These are phyloP conservation scores for Myiagra hebetior DNA, from an alignment of 2,113 vertebrate genomes.

Conservation along the genomic window DNA sequence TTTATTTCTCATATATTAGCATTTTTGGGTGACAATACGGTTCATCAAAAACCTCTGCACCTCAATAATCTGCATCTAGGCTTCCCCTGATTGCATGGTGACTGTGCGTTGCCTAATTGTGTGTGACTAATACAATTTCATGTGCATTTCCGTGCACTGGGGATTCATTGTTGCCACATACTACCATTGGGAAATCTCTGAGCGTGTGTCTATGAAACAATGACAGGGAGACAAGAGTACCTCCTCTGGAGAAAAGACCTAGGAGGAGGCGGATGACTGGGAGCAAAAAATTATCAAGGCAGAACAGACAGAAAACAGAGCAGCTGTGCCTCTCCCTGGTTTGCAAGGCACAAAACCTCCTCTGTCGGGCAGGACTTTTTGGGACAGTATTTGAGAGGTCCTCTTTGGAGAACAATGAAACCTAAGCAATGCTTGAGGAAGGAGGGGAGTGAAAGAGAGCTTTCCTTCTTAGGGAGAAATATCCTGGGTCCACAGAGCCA, in stretches of 20 bases:
- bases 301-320: background rate
- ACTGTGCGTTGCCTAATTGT: conserved; percentile 53
- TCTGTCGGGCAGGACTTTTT: background rate
- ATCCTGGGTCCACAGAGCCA: background rate
- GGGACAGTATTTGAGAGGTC: background rate
- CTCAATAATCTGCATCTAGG: conserved; percentile 28
- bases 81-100: conserved; percentile 43
- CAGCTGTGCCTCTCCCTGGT: background rate
- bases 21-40: background rate
- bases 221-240: conserved; percentile 44
- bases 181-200: conserved; percentile 53
- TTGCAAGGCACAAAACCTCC: background rate
- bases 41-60: conserved; percentile 40
- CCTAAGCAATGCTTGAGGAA: background rate
- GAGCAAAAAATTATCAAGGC: conserved; percentile 8
- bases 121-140: conserved; percentile 66
- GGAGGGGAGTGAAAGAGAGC: background rate
- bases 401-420: background rate
- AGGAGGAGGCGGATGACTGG: conserved; percentile 15
- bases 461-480: background rate
- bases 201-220: conserved; percentile 55
- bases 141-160: conserved; percentile 61
- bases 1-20: background rate
- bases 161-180: conserved; percentile 66
- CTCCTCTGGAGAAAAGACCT: conserved; percentile 38